A percentile compares a stretch with the other conserved stretches of the same genome.
Evolutionary conservation across 2,797 vertebrate species (phyloP).

Genomic region (Amblyraja radiata): DNA sequence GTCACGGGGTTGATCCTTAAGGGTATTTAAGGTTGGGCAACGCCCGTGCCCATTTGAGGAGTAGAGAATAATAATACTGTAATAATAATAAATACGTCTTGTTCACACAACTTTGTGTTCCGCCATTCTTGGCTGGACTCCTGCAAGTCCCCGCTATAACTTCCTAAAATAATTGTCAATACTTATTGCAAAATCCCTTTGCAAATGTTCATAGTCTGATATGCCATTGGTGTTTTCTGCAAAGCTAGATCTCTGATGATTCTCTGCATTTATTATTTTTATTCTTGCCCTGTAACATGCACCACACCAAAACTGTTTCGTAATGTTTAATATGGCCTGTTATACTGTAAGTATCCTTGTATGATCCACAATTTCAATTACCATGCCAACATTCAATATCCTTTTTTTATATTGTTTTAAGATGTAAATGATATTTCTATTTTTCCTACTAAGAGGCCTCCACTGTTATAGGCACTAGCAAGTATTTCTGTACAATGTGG

Average conservation of each 20-base stretch:
- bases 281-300: neutral
- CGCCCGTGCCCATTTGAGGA: too few species aligned
- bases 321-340: neutral
- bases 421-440: neutral
- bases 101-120: too few species aligned
- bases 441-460: neutral
- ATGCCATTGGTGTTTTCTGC: neutral
- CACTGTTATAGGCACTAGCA: neutral
- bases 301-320: neutral
- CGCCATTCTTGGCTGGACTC: too few species aligned
- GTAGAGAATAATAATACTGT: too few species aligned
- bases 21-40: too few species aligned
- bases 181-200: neutral
- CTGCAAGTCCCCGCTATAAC: too few species aligned
- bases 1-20: too few species aligned
- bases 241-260: neutral
- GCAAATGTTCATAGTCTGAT: neutral
- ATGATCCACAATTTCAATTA: neutral
- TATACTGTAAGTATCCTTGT: neutral
- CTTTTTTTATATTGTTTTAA: neutral
- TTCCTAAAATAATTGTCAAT: neutral
- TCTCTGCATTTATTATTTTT: neutral
- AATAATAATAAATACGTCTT: too few species aligned
- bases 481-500: neutral
- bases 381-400: neutral